These are phyloP conservation scores for Istiophorus platypterus DNA, from an alignment of 2,113 vertebrate genomes.

Conservation along the genomic window DNA sequence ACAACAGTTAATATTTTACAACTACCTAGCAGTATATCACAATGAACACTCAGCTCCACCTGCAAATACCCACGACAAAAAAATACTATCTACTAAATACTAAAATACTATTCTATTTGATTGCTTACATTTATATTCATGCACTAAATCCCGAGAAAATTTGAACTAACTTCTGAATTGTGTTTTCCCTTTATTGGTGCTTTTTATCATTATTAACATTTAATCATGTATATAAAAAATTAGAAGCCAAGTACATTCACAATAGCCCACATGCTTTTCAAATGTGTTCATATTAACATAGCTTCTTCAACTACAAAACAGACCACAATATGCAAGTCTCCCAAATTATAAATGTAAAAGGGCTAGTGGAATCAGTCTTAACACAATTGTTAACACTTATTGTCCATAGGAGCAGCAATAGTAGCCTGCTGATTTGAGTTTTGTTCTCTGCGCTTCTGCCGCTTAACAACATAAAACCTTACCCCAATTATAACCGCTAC, in stretches of 20 bases:
- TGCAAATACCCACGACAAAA: not conserved
- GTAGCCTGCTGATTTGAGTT: not conserved
- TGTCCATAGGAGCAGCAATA: not conserved
- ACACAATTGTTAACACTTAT: not conserved
- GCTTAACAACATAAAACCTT: constrained; percentile 51
- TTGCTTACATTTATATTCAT: not conserved
- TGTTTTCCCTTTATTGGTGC: not conserved
- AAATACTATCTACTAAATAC: too few relatives aligned
- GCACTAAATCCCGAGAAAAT: not conserved
- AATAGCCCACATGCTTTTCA: not conserved
- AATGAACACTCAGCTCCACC: not conserved
- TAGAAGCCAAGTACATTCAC: not conserved
- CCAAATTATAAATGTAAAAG: not conserved
- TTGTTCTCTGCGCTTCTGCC: constrained; percentile 44
- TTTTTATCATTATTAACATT: not conserved
- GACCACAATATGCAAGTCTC: not conserved
- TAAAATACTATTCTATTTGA: not conserved
- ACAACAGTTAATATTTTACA: not conserved
- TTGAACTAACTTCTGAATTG: not conserved
- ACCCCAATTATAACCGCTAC: constrained; percentile 25
- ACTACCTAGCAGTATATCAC: not conserved
- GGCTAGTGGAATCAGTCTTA: not conserved
- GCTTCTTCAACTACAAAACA: not conserved
- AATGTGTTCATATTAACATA: not conserved
- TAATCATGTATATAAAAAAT: not conserved